Base-by-base conservation (phyloP, 2,888 invertebrate genomes). In the Eupithecia tripunctaria region DNA sequence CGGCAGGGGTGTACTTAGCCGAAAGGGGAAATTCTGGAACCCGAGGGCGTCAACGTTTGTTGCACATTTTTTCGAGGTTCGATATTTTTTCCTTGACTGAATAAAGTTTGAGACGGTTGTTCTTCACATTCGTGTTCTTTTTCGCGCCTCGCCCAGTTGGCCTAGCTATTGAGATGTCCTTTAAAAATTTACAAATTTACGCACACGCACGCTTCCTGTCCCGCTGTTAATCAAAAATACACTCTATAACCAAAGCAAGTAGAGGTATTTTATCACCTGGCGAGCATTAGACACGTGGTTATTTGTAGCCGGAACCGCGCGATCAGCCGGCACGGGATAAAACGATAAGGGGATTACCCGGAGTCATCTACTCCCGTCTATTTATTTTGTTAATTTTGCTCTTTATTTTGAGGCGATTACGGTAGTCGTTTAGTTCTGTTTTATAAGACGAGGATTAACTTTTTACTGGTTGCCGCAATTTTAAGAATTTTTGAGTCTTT, bases 271-370 rank as follows among this genome's bases (percentile, higher is more conserved):
- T 38, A 32, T n/a, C 36, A 38, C 21, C 60, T 60, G 38, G 8
- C 64, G n/a, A n/a, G 62, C 43, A 36, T 21, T 36, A 64, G 64
- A 38, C 64, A n/a, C 62, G 32, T 63, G 29, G 62, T 63, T 21
- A 64, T 38, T 64, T 21, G 64, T n/a, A 38, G 29, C 64, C 25
- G 64, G 64, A 64, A 64, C 32, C 64, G 66, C 68, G 70, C 70
- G 86, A 86, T 86, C 85, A 84, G 81, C 82, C 81, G 79, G 80
- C 79, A 79, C 84, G 85, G 85, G 82, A 82, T 85, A 82, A 83
- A 78, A 82, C 78, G 89, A 88, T 90, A 90, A 90, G 87, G 81
- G 88, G 88, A 89, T 90, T 89, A 89, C 80, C 79, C 79, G 64
- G 79, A 76, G 80, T 78, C 79, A 79, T 76, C 82, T 78, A 76